phyloP scores from a whole-genome alignment of 2,888 invertebrate genomes.

The Pseudoips prasinana region DNA sequence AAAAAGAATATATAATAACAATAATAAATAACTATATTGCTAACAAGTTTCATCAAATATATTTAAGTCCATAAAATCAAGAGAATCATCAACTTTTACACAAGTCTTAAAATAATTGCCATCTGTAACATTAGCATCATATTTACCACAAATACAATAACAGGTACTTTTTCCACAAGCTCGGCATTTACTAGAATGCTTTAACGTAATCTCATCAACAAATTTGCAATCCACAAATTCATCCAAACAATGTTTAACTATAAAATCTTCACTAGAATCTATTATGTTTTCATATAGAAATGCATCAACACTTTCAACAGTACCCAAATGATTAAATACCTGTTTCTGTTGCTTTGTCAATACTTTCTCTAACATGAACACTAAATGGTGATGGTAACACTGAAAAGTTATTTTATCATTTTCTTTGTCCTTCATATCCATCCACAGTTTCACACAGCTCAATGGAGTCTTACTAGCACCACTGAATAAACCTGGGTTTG shows the following conservation, averaged over 20 bases:
- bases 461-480: conserved; percentile 87
- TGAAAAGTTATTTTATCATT: conserved; percentile 87
- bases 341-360: conserved; percentile 87
- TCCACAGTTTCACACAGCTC: conserved; percentile 91
- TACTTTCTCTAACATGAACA: conserved; percentile 95
- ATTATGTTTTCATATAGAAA: conserved; percentile 85
- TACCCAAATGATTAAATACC: conserved; percentile 89
- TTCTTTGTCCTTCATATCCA: conserved; percentile 84
- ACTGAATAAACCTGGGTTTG: conserved; percentile 95
- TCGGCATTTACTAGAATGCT: conserved; percentile 69
- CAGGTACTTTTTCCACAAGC: conserved; percentile 60
- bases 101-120: conserved; percentile 63
- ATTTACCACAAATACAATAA: conserved; percentile 64
- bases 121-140: conserved; percentile 51
- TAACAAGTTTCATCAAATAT: conserved; percentile 52
- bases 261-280: conserved; percentile 42
- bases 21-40: no score
- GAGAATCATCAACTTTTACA: conserved; percentile 54
- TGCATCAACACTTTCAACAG: conserved; percentile 85
- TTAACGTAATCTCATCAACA: conserved; percentile 62
- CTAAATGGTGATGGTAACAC: conserved; percentile 97
- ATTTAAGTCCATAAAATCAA: conserved; percentile 66
- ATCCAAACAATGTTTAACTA: conserved; percentile 37
- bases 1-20: no score
- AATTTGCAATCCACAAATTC: conserved; percentile 63